phyloP scores from a whole-genome alignment of 2,797 vertebrate species.

The Cuculus canorus region DNA sequence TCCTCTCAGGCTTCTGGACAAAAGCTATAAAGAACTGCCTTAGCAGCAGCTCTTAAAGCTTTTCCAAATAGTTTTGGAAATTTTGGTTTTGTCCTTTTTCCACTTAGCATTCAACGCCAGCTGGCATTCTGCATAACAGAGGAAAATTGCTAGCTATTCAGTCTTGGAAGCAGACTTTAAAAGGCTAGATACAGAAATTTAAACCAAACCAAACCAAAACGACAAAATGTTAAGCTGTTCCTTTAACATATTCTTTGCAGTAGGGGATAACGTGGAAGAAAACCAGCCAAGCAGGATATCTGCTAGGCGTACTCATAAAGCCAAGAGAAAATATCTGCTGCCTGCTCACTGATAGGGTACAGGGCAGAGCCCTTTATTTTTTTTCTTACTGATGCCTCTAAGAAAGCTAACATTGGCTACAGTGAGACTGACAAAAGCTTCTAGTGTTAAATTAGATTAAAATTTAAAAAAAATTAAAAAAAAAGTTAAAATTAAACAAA shows the following conservation, averaged over 20 bases:
- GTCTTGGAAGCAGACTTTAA: constrained; percentile 10
- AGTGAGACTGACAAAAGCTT: background rate
- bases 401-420: background rate
- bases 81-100: constrained; percentile 19
- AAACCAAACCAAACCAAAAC: background rate
- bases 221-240: background rate
- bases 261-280: background rate
- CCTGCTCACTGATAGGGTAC: background rate
- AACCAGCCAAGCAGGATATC: background rate
- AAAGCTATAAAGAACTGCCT: background rate
- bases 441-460: background rate
- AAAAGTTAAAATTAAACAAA: background rate
- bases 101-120: constrained; percentile 21
- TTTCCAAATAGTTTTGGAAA: constrained; percentile 25
- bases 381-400: background rate
- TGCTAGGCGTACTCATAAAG: background rate
- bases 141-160: constrained; percentile 18
- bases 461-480: too few species aligned
- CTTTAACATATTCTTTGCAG: background rate
- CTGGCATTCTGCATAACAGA: constrained; percentile 12
- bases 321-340: background rate
- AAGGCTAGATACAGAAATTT: background rate
- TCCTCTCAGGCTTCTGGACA: background rate
- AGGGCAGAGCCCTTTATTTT: background rate
- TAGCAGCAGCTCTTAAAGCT: background rate